phyloP scores from a whole-genome alignment of 2,113 vertebrate genomes.

The Python bivittatus region DNA sequence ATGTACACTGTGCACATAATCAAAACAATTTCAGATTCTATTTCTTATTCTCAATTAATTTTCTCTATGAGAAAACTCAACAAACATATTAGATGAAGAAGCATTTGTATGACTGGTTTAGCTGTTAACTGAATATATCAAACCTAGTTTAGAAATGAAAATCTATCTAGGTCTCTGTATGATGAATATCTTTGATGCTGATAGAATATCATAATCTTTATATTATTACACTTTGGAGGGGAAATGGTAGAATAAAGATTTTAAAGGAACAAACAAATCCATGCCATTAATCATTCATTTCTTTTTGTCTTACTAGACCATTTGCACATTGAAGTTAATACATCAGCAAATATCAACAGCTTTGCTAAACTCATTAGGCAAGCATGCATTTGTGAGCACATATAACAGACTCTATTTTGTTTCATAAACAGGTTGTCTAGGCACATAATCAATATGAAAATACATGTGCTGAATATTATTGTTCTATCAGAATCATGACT shows the following conservation, averaged over 20 bases:
- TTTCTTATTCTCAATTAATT: constrained; percentile 6
- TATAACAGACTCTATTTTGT: constrained; percentile 23
- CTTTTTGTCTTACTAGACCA: not conserved
- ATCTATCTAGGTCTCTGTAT: constrained; percentile 27
- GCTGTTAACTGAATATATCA: constrained; percentile 29
- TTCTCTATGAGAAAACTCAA: constrained; percentile 13
- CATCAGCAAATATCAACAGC: constrained; percentile 16
- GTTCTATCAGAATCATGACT: not conserved
- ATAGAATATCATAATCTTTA: constrained; percentile 31
- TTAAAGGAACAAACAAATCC: constrained; percentile 29
- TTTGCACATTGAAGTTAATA: not conserved
- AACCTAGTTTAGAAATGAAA: constrained; percentile 10
- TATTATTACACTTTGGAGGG: constrained; percentile 42
- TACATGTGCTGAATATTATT: constrained; percentile 15
- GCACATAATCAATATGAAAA: constrained; percentile 50
- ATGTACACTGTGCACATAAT: not conserved
- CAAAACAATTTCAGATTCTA: constrained; percentile 36
- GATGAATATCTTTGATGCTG: not conserved
- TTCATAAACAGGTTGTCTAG: constrained; percentile 35
- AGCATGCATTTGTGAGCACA: not conserved
- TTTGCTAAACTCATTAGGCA: constrained; percentile 43
- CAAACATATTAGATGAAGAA: not conserved
- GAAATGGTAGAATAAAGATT: constrained; percentile 22
- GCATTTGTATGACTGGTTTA: constrained; percentile 27
- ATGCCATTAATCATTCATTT: constrained; percentile 19